Evolutionary conservation across 2,888 invertebrate genomes (phyloP), one percentile per base, ranked within the genome.

Genomic region (Sicus ferrugineus): DNA sequence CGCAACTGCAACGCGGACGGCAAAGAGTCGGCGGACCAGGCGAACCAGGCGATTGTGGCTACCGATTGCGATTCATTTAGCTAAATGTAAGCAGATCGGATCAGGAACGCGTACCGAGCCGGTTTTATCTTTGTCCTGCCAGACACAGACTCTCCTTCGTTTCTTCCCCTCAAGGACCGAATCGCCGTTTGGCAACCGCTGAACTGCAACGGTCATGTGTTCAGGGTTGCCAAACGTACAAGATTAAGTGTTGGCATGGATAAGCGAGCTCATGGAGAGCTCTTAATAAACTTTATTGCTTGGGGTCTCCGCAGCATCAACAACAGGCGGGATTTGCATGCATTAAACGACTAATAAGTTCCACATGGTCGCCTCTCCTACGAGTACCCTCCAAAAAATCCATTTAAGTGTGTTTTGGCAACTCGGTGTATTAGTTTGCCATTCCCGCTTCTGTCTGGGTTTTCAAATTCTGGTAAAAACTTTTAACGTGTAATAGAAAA

Each of bases 21-120:
- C 65, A 28, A 68, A 67, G 59, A 30, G 23, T 9, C 54, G 42
- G 67, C 38, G 31, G 42, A 38, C n/a, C 63, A 48, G 38, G 59
- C 26, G 46, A 48, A n/a, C 23, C n/a, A n/a, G n/a, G n/a, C n/a
- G n/a, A n/a, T n/a, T n/a, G n/a, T n/a, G n/a, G n/a, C n/a, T n/a
- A n/a, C n/a, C 63, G 16, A 63, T 48, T 48, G 26, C 42, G 34
- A 34, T 31, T 61, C 61, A 61, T 61, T 61, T 61, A 19, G 61
- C 28, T 38, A 61, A 61, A 61, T 64, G 31, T 52, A 31, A 50
- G 50, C 64, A 64, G 64, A 52, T 64, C 64, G 52, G 52, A 64
- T 64, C 48, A 64, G 48, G n/a, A n/a, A 50, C 23, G 31, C 28
- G 23, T 23, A 23, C 31, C 16, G 34, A 30, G 2, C 52, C 30